Percentiles rank a stretch among this genome's conserved stretches.
These are phyloP conservation scores for Spinus pinus DNA, from an alignment of 2,797 vertebrate species.

Conservation along the genomic window DNA sequence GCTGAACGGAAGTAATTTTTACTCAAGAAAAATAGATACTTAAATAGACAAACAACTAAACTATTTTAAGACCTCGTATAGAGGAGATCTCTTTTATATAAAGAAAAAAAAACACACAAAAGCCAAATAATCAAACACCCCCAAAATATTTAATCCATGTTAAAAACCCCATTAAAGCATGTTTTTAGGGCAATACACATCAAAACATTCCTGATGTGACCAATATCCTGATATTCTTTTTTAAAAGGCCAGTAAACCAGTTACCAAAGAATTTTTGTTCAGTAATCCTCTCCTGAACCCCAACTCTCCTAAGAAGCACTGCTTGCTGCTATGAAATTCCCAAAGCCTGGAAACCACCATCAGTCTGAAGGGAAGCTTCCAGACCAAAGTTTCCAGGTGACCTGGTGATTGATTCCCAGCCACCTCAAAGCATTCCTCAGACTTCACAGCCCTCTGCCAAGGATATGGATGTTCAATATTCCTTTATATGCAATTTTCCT, in stretches of 20 bases:
- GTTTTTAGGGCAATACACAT: neutral
- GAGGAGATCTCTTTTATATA: neutral
- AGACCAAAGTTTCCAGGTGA: neutral
- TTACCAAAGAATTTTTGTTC: neutral
- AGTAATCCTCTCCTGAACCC: neutral
- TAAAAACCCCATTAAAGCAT: neutral
- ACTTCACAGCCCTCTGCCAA: neutral
- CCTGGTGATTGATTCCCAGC: neutral
- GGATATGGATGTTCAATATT: neutral
- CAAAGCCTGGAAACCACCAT: neutral
- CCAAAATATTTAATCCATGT: neutral
- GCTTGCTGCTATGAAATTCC: neutral
- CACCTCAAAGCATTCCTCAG: neutral
- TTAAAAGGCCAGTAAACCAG: neutral
- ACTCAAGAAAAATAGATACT: neutral
- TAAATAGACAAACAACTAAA: neutral
- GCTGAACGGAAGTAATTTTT: constrained; percentile 17
- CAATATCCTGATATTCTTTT: neutral
- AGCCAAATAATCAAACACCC: neutral
- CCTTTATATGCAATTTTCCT: neutral
- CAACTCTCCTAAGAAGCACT: neutral
- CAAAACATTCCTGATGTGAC: neutral
- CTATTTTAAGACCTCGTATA: neutral
- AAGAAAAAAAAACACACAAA: neutral
- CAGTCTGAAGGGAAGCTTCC: neutral